Evolutionary conservation across 2,797 vertebrate species (phyloP).

Genomic region (Poeciliopsis gracilis): DNA sequence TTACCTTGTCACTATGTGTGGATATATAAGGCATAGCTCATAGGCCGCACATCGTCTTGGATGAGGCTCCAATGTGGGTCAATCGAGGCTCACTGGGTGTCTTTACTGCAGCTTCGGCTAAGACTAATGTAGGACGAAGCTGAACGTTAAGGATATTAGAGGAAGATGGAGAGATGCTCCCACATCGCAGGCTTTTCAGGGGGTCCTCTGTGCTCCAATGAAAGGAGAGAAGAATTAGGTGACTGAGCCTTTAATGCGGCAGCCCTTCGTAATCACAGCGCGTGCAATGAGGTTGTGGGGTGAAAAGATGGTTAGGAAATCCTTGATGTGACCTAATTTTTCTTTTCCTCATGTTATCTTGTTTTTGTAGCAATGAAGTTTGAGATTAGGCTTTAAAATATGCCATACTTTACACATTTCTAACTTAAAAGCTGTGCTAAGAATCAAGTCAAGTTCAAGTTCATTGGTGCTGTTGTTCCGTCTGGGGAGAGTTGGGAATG

Average conservation of each 20-base stretch:
- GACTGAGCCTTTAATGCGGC: conserved; percentile 76
- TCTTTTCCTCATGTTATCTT: not conserved
- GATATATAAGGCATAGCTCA: conserved; percentile 61
- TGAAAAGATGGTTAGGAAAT: conserved; percentile 53
- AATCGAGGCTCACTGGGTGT: conserved; percentile 73
- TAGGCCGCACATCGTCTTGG: conserved; percentile 61
- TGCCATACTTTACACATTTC: too few relatives aligned
- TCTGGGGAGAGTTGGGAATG: conserved; percentile 51
- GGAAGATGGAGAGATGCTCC: conserved; percentile 75
- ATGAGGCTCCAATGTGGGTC: conserved; percentile 79
- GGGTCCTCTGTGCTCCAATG: conserved; percentile 61
- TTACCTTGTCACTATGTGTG: conserved; percentile 68
- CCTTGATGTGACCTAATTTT: conserved; percentile 62
- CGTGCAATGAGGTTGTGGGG: conserved; percentile 52
- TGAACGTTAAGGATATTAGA: conserved; percentile 76
- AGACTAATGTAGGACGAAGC: conserved; percentile 81
- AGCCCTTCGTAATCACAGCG: conserved; percentile 71
- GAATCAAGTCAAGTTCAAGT: conserved; percentile 80
- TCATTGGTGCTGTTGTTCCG: conserved; percentile 61
- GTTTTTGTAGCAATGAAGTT: not conserved
- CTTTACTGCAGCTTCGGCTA: conserved; percentile 75
- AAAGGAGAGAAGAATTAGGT: conserved; percentile 70
- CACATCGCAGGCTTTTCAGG: conserved; percentile 74
- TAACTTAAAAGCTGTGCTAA: conserved; percentile 5
- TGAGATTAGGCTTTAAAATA: not conserved